Base-by-base conservation (phyloP, 1,140 invertebrate species). In the Procambarus clarkii region DNA sequence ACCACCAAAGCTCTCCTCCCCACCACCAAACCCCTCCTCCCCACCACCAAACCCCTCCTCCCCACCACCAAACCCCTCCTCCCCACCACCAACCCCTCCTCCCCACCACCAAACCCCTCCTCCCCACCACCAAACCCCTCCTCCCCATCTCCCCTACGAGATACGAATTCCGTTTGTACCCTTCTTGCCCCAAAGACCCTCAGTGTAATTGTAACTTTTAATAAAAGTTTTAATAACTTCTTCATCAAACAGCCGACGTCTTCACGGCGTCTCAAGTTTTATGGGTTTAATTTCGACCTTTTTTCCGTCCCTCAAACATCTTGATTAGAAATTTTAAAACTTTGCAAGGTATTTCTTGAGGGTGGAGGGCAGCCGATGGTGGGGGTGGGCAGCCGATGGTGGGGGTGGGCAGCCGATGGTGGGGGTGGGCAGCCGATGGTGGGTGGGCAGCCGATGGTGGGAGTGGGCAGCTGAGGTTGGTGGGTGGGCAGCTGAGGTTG, bases 151-250 rank as follows among this genome's bases (percentile, higher is more conserved):
- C 45, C n/a, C 83, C 60, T 11, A 44, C 21, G 18, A 18, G 34
- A 15, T 85, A n/a, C 44, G 45, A 58, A 11, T 18, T 18, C 11
- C 60, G n/a, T 45, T 21, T 50, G 34, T 21, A 34, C 46, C 64
- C 18, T 71, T 77, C 24, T 54, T 77, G 21, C 80, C 64, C 48
- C 64, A n/a, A 44, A 13, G 46, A n/a, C 69, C 54, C 8, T 81
- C 69, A 64, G 54, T 91, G 88, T 91, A 91, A 91, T 91, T 91
- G 88, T 91, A 91, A 91, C 88, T 91, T 91, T 91, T 91, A 91
- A 71, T 91, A 91, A 91, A 91, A 91, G 82, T 91, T 91, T 91
- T 85, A 91, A 85, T 85, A 85, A 91, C 81, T 91, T 91, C 88
- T 91, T 91, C 88, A 91, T 91, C 88, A 91, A 91, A 91, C 88